Evolutionary conservation across 1,140 invertebrate species (phyloP).

Genomic region (Sycophila sp.): DNA sequence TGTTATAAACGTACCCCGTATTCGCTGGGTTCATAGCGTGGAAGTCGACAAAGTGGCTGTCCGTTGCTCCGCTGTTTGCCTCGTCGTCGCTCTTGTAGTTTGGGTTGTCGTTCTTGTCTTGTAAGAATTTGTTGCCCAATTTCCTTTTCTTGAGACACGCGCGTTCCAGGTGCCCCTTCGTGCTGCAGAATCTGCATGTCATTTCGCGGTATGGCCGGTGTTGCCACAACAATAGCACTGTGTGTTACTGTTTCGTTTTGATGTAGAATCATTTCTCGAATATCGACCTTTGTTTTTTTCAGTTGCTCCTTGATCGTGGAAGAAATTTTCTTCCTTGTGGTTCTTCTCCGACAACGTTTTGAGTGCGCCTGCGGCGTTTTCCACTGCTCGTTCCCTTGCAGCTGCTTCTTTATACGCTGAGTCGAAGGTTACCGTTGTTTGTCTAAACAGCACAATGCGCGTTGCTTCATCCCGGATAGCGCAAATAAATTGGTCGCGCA

Average conservation of each 20-base stretch:
- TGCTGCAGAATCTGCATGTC: neutral
- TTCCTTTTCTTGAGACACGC: neutral
- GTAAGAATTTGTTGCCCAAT: neutral
- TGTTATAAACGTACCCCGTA: too few relatives aligned
- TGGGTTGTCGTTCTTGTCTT: neutral
- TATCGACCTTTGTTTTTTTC: neutral
- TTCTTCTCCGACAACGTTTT: neutral
- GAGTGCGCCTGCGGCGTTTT: slow-evolving; percentile 5
- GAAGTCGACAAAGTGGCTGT: neutral
- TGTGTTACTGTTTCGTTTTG: neutral
- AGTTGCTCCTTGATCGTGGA: neutral
- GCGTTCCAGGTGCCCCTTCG: neutral
- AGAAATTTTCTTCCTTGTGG: neutral
- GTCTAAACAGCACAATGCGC: slow-evolving; percentile 20
- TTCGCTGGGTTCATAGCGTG: neutral
- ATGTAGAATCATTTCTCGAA: too few relatives aligned
- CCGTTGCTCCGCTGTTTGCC: neutral
- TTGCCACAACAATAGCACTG: neutral
- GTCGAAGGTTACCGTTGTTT: slow-evolving; percentile 11
- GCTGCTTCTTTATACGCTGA: slow-evolving; percentile 23
- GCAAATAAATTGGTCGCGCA: slow-evolving; percentile 20
- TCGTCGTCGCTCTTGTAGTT: too few relatives aligned
- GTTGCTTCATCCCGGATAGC: neutral
- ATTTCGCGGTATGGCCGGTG: neutral
- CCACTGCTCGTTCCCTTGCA: slow-evolving; percentile 27